Evolutionary conservation across 2,113 vertebrate genomes (phyloP).

Genomic region (Otis tarda): DNA sequence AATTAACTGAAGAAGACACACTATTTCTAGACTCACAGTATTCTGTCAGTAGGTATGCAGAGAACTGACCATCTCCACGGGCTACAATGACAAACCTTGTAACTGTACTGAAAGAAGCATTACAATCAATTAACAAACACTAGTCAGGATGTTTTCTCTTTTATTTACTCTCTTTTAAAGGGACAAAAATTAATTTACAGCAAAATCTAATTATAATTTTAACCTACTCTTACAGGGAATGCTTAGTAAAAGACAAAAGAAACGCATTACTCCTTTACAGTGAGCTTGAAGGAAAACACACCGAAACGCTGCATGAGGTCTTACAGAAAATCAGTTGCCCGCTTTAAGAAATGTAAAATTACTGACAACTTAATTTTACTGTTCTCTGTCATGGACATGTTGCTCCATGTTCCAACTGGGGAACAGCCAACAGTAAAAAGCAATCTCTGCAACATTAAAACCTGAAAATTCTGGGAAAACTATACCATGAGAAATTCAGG

Average conservation of each 20-base stretch:
- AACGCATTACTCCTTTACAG: neutral
- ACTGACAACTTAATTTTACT: constrained; percentile 20
- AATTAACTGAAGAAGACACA: neutral
- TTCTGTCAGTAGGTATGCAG: neutral
- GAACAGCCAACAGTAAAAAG: constrained; percentile 23
- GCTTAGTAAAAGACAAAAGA: neutral
- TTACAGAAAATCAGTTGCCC: neutral
- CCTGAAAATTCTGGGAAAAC: neutral
- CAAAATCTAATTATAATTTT: neutral
- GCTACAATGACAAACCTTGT: neutral
- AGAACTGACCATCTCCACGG: neutral
- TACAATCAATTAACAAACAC: neutral
- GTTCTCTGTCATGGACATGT: neutral
- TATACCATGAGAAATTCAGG: neutral
- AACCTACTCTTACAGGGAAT: neutral
- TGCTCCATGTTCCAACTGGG: neutral
- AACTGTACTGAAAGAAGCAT: neutral
- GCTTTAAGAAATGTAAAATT: constrained; percentile 5
- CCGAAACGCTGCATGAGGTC: neutral
- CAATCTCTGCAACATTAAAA: neutral
- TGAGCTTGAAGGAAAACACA: neutral
- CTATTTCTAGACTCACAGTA: neutral
- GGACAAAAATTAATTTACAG: neutral
- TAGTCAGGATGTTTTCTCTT: neutral
- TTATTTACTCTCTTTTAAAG: neutral